Base-by-base conservation (phyloP, 2,888 invertebrate species). In the Aelia acuminata region DNA sequence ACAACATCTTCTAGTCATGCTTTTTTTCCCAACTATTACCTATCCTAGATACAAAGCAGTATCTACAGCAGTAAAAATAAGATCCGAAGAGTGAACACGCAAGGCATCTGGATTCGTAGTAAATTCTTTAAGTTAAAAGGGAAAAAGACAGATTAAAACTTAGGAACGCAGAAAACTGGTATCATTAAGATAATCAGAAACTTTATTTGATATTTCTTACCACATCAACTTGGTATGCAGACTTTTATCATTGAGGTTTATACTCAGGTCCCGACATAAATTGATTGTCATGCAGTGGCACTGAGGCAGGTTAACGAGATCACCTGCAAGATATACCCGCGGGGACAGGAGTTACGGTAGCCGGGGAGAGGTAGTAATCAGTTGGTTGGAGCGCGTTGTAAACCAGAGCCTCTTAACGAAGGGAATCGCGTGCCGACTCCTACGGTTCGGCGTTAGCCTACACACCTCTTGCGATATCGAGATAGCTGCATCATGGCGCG, bases 361-460 rank as follows among this genome's bases (percentile, higher is more conserved):
- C 63, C 31, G 1, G 18, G 1, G 18, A 4, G 31, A 35, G 13
- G 5, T 4, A 35, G 63, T 70, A 70, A 70, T 70, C 63, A 70
- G 63, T 63, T 63, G 63, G 7, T 35, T 70, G 63, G 31, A 70
- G 35, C 35, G 63, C 63, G 63, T 70, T 35, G 63, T 70, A 70
- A 70, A 35, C 63, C 63, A 63, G 7, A 7, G 18, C 18, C 20
- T 70, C 18, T 31, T 70, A 70, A 70, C 63, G 63, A 70, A 70
- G 63, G 63, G 63, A 35, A 31, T 47, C 80, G 80, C 80, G 80
- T 80, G 80, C n/a, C 43, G 10, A 47, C 80, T 43, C 80, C 80
- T 80, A 80, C 80, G n/a, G 80, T 39, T 47, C 80, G 80, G 80
- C 43, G 35, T 7, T 70, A 70, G 39, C 80, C 80, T 47, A 80